Percentiles rank a stretch among this genome's conserved stretches.
These are phyloP conservation scores for Altica lythri DNA, from an alignment of 2,888 invertebrate genomes.

Conservation along the genomic window DNA sequence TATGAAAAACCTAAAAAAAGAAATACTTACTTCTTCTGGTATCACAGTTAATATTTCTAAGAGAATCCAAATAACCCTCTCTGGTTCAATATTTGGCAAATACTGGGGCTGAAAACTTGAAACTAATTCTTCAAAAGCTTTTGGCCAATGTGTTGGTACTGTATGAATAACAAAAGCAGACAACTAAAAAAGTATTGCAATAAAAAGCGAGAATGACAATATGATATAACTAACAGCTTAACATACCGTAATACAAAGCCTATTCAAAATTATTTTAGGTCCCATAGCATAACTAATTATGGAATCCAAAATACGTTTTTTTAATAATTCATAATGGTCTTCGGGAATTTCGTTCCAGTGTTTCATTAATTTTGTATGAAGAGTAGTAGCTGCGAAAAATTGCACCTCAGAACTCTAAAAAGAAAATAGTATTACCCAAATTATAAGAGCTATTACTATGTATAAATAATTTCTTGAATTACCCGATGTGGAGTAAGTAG, in stretches of 20 bases:
- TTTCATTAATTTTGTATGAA: conserved; percentile 86
- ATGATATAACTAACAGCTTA: no score
- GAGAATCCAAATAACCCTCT: conserved; percentile 69
- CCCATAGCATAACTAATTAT: conserved; percentile 78
- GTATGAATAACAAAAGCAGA: conserved; percentile 81
- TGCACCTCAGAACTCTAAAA: conserved; percentile 86
- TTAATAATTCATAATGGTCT: conserved; percentile 76
- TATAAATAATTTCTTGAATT: conserved; percentile 35
- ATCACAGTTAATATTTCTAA: conserved; percentile 84
- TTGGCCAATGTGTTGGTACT: conserved; percentile 62
- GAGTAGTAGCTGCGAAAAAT: conserved; percentile 90
- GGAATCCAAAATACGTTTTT: conserved; percentile 76
- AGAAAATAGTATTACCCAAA: no score
- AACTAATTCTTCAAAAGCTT: conserved; percentile 77
- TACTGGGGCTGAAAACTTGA: conserved; percentile 59
- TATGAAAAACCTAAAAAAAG: conserved; percentile 27
- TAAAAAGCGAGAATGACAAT: no score
- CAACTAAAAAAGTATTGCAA: conserved; percentile 67
- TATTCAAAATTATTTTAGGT: conserved; percentile 83
- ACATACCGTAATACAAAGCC: conserved; percentile 86
- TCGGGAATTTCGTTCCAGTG: conserved; percentile 86
- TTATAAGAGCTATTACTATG: not conserved
- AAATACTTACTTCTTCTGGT: conserved; percentile 79
- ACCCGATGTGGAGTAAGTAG: conserved; percentile 83
- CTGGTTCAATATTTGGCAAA: conserved; percentile 64